These are phyloP conservation scores for Esox masquinongy DNA, from an alignment of 2,797 vertebrate genomes.

Conservation along the genomic window DNA sequence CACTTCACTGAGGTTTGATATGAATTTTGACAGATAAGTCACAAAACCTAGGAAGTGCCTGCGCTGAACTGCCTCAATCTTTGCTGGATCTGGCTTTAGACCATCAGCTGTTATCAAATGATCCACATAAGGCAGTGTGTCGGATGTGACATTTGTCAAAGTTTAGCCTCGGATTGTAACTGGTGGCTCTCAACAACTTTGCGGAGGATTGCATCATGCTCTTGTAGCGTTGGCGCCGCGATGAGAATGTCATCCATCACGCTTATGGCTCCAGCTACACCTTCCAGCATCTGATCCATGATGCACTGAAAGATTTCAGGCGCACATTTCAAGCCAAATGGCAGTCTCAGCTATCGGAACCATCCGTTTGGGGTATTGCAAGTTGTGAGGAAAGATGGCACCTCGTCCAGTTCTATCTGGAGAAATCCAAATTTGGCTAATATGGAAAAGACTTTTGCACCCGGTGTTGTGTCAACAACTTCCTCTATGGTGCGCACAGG, in stretches of 20 bases:
- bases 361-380: constrained; percentile 23
- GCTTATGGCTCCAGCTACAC: constrained; percentile 2
- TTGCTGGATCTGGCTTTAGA: constrained; percentile 32
- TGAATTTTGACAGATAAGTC: constrained; percentile 24
- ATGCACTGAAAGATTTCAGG: constrained; percentile 25
- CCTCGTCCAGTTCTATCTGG: constrained; percentile 22
- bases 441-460: constrained; percentile 20
- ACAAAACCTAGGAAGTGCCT: constrained; percentile 22
- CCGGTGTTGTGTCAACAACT: background rate
- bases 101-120: constrained; percentile 26
- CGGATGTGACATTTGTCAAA: constrained; percentile 26
- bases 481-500: constrained; percentile 17
- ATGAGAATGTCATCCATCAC: constrained; percentile 32
- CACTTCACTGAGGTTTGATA: constrained; percentile 26
- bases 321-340: constrained; percentile 27
- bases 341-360: constrained; percentile 25
- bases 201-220: constrained; percentile 10
- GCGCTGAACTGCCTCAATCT: constrained; percentile 11
- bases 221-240: constrained; percentile 3
- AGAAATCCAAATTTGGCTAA: constrained; percentile 28
- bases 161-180: constrained; percentile 26
- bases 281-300: constrained; percentile 23
- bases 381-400: constrained; percentile 24
- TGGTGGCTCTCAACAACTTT: constrained; percentile 26
- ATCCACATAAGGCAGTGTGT: constrained; percentile 21